Base-by-base conservation (phyloP, 2,888 invertebrate genomes). In the Athrips mouffetella region DNA sequence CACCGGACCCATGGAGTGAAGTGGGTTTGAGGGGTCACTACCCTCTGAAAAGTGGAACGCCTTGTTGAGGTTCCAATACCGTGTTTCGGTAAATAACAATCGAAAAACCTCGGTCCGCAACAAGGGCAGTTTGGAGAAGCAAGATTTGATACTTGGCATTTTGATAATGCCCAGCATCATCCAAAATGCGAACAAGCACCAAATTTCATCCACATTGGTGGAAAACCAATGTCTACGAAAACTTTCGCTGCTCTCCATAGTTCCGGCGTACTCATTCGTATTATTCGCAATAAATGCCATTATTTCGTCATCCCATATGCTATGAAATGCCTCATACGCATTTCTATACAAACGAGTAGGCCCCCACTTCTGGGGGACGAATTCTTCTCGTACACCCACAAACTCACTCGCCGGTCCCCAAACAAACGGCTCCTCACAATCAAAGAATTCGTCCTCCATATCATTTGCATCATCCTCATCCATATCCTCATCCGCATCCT, bases 291-390 rank as follows among this genome's bases (percentile, higher is more conserved):
- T n/a, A n/a, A n/a, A n/a, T 5, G 31, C 13, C 30, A 53, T 11
- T 16, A 54, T 33, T 8, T 31, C 21, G 21, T 53, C 49, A 29
- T 45, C 48, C 53, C 51, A 53, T 25, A 30, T 48, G 10, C 39
- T 45, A 7, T 48, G 51, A 42, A 57, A 52, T 13, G 53, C 52
- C 2, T 50, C 40, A 51, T 52, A 53, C 5, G 51, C 30, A 8
- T 29, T 23, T 27, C 13, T 23, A 21, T 30, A 29, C 6, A 18
- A 18, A 18, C 16, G 30, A 37, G 27, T 15, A n/a, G 47, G 37
- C 7, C 47, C 39, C 2, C 2, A 2, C 4, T 21, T 7, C 13
- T 39, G 11, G n/a, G 29, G 39, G 11, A 37, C 21, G 13, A 47
- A 47, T 5, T 10, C 11, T 21, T 47, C 37, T 39, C 15, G 3